Evolutionary conservation across 2,113 vertebrate species (phyloP).

Genomic region (Myiozetetes cayanensis): DNA sequence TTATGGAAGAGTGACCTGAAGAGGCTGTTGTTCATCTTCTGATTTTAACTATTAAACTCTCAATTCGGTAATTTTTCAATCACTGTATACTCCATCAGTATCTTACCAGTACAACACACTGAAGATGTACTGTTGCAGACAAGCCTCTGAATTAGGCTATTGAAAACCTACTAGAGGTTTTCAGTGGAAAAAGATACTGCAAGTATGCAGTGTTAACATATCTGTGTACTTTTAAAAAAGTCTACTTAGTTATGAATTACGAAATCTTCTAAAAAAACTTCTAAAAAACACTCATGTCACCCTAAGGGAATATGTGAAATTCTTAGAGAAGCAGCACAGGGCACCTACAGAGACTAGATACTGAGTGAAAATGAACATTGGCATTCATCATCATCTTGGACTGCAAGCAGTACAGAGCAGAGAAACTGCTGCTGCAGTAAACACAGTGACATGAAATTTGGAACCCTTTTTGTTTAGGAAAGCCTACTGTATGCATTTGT

Average conservation of each 20-base stretch:
- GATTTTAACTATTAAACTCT: background rate
- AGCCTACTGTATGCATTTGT: background rate
- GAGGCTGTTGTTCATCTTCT: background rate
- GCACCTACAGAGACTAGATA: background rate
- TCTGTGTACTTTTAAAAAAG: background rate
- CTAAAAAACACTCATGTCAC: fast-evolving
- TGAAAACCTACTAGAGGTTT: background rate
- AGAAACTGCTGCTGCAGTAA: background rate
- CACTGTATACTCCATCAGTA: background rate
- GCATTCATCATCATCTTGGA: background rate
- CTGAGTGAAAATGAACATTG: fast-evolving
- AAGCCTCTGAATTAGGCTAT: background rate
- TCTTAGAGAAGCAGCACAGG: background rate
- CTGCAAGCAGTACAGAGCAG: background rate
- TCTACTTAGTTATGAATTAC: background rate
- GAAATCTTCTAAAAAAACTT: background rate
- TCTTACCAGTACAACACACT: background rate
- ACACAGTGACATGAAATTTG: background rate
- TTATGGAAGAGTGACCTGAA: fast-evolving
- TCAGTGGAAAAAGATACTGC: background rate
- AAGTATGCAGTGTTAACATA: background rate
- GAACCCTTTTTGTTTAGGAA: background rate
- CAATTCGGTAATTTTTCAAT: background rate
- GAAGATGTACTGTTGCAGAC: background rate
- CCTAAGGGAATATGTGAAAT: background rate